Percentiles rank a stretch among this genome's conserved stretches.
phyloP scores from a whole-genome alignment of 2,797 vertebrate genomes.

The Momotus momota region DNA sequence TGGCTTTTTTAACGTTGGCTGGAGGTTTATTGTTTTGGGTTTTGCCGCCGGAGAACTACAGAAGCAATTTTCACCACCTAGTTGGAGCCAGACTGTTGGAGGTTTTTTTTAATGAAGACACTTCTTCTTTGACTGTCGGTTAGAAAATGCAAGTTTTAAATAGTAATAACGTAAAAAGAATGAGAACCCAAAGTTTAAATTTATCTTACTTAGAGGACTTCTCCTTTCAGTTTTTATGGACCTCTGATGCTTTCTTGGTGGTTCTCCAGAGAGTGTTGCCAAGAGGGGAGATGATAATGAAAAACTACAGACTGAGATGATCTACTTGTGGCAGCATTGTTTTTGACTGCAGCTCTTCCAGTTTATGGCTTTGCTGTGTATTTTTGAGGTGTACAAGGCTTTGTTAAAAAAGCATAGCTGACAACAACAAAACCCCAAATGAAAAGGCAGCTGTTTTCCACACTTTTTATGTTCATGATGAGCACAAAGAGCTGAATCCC shows the following conservation, averaged over 20 bases:
- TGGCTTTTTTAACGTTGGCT: conserved; percentile 28
- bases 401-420: background rate
- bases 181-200: background rate
- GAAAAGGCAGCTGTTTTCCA: background rate
- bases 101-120: background rate
- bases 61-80: background rate
- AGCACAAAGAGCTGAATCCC: background rate
- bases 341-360: background rate
- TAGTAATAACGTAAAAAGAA: background rate
- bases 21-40: background rate
- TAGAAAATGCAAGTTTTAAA: conserved; percentile 15
- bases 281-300: background rate
- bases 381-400: background rate
- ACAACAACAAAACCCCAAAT: background rate
- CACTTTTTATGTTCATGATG: background rate
- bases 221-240: background rate
- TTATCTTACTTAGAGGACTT: background rate
- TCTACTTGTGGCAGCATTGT: background rate
- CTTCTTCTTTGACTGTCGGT: background rate
- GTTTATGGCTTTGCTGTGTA: background rate
- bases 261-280: background rate
- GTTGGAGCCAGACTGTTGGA: background rate
- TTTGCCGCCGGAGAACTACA: background rate
- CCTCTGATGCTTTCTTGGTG: background rate
- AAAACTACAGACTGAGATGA: background rate